Base-by-base conservation (phyloP, 2,797 vertebrate species). In the Crax fasciolata region DNA sequence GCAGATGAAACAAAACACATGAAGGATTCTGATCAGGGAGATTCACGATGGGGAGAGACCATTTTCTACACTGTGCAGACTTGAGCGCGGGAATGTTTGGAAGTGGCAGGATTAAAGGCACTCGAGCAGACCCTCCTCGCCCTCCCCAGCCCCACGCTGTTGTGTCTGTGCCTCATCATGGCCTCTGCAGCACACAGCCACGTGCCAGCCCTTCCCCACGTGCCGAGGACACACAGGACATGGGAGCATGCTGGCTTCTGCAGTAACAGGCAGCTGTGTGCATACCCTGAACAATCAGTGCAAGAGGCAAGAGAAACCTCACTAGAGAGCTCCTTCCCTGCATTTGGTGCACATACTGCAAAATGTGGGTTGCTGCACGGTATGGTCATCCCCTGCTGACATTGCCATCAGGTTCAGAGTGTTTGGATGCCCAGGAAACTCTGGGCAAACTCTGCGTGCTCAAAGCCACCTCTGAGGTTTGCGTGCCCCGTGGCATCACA, bases 161-260 rank as follows among this genome's bases (percentile, higher is more conserved):
- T 6, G 27, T 3, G 9, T 13, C 17, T 10, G 27, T 39, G 65
- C 3, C 0, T 20, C 59, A 58, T 11, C 21, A 10, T 2, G 0
- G 52, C 8, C 2, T 30, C 24, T 25, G 39, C 30, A 43, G 51
- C 4, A 41, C 23, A 21, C 38, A 23, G 9, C 11, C 24, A 1
- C 1, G 2, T 32, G 20, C 28, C 10, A 2, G 20, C n/a, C 43
- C 20, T 25, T 1, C 16, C 13, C 15, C 14, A 0, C 21, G 14
- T 8, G 5, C 32, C 10, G 0, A 13, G 65, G 48, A 57, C 35
- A 41, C 39, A 21, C 5, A 13, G 28, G 72, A 39, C 49, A 6
- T 3, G 28, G 58, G 52, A 61, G n/a, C 30, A 2, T 2, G 0
- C 5, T 27, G n/a, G 70, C 41, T 63, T 30, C 46, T 44, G 27